Conservation (phyloP, 2,113 vertebrate species). For the Lycaon pictus region DNA sequence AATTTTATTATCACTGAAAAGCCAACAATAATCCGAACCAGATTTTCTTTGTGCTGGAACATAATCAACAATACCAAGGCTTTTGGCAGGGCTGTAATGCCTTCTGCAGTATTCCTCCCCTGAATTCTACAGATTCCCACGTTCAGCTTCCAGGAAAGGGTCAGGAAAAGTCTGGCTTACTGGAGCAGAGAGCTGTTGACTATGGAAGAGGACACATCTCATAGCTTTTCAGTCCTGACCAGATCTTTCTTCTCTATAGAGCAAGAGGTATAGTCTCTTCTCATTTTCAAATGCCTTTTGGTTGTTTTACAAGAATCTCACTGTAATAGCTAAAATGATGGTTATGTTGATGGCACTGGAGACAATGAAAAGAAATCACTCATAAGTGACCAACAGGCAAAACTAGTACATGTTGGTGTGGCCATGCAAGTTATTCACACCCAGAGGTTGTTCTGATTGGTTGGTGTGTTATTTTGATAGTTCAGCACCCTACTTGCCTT, state of each 20-base stretch:
- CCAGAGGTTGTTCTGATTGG: neutral
- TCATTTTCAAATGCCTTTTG: neutral
- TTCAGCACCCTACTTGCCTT: neutral
- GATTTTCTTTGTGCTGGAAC: conserved; percentile 16
- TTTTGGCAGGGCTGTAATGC: neutral
- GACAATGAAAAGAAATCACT: neutral
- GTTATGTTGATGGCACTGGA: neutral
- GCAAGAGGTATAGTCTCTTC: neutral
- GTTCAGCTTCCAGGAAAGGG: neutral
- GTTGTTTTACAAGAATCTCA: neutral
- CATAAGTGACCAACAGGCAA: neutral
- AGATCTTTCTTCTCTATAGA: neutral
- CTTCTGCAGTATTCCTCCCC: neutral
- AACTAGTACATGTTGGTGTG: neutral
- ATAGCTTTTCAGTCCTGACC: neutral
- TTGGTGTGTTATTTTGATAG: neutral
- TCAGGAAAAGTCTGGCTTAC: neutral
- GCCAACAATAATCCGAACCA: neutral
- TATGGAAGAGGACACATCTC: neutral
- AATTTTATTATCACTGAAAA: conserved; percentile 30
- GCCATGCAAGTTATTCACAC: neutral
- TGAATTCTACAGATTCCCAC: neutral
- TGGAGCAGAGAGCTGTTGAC: neutral
- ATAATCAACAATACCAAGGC: neutral
- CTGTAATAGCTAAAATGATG: neutral